A percentile compares a stretch with the other conserved stretches of the same genome.
These are phyloP conservation scores for Drosophila macrothrix DNA, from an alignment of 2,888 invertebrate genomes.

Conservation along the genomic window DNA sequence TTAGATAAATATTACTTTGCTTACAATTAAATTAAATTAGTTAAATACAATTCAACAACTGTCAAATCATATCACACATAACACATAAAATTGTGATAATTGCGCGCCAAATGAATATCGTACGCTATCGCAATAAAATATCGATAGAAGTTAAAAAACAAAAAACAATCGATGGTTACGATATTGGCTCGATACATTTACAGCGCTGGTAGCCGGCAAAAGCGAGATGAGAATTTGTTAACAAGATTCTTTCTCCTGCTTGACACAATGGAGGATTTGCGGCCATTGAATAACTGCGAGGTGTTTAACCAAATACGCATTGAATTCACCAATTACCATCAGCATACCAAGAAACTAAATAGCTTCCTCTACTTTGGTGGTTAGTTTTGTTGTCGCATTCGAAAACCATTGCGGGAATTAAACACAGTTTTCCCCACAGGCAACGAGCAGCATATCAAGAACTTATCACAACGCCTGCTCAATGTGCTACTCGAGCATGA, in stretches of 20 bases:
- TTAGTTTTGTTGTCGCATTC: constrained; percentile 26
- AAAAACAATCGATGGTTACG: not conserved
- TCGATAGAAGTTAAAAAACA: not conserved
- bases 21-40: not conserved
- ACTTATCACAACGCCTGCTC: constrained; percentile 23
- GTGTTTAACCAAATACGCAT: constrained; percentile 51
- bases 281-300: constrained; percentile 51
- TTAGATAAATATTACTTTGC: not conserved
- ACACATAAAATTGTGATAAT: not conserved
- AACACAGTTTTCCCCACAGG: constrained; percentile 25
- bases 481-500: constrained; percentile 50
- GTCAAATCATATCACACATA: not conserved
- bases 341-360: constrained; percentile 16
- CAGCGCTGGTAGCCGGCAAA: constrained; percentile 9
- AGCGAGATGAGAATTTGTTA: not conserved
- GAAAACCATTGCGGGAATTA: not conserved
- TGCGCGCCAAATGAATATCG: not conserved
- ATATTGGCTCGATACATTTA: not conserved
- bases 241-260: too few relatives aligned
- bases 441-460: constrained; percentile 43
- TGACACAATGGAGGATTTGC: constrained; percentile 35
- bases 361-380: constrained; percentile 54
- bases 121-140: not conserved
- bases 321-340: constrained; percentile 23
- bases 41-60: not conserved